Evolutionary conservation across 2,797 vertebrate species (phyloP).

Genomic region (Phalloptychus januarius): DNA sequence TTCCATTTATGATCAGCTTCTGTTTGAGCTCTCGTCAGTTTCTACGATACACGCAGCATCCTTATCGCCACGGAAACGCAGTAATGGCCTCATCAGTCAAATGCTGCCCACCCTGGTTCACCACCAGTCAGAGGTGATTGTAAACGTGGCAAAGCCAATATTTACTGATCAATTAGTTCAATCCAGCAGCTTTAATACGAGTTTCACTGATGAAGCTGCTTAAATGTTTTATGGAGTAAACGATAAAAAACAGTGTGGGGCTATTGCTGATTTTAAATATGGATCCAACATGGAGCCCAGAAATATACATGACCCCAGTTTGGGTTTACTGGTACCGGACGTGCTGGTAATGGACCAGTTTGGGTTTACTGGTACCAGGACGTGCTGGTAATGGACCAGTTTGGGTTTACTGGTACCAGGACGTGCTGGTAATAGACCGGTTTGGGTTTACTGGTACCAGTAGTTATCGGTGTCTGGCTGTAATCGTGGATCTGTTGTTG

Average conservation of each 20-base stretch:
- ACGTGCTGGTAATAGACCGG: neutral
- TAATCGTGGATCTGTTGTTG: conserved; percentile 14
- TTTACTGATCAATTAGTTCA: neutral
- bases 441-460: conserved; percentile 22
- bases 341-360: too few relatives aligned
- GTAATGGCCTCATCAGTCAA: neutral
- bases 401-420: neutral
- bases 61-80: too few relatives aligned
- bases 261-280: neutral
- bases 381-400: too few relatives aligned
- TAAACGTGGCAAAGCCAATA: neutral
- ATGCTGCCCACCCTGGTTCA: neutral
- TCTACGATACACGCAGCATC: neutral
- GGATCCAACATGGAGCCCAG: neutral
- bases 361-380: too few relatives aligned
- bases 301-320: too few relatives aligned
- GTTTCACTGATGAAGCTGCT: too few relatives aligned
- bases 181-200: neutral
- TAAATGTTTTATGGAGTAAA: too few relatives aligned
- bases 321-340: too few relatives aligned
- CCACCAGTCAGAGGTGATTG: neutral
- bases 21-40: neutral
- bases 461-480: conserved; percentile 17
- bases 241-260: too few relatives aligned
- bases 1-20: neutral